Evolutionary conservation across 2,113 vertebrate genomes (phyloP).

Genomic region (Trogon surrucura): DNA sequence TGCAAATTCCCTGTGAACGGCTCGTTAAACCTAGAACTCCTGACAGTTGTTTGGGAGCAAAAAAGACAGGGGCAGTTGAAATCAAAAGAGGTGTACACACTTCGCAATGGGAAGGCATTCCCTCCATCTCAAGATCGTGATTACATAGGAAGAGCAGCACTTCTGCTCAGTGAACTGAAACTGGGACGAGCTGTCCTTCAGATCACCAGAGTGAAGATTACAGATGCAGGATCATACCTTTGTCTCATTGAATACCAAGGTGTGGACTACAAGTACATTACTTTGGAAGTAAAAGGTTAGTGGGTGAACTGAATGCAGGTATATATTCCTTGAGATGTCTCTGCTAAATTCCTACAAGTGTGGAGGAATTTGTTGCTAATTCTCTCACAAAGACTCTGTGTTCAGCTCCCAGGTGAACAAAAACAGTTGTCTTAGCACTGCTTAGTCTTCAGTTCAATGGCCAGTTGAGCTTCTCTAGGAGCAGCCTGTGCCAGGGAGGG

Average conservation of each 20-base stretch:
- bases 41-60: constrained; percentile 79
- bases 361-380: not conserved
- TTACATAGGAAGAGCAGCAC: constrained; percentile 67
- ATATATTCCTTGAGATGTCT: not conserved
- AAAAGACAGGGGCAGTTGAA: not conserved
- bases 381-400: not conserved
- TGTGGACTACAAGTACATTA: constrained; percentile 82
- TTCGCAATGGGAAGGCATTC: constrained; percentile 36
- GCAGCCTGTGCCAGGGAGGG: not conserved
- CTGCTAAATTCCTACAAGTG: not conserved
- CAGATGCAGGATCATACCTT: constrained; percentile 80
- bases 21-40: not conserved
- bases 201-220: constrained; percentile 74
- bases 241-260: constrained; percentile 79
- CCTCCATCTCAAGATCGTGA: not conserved
- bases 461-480: not conserved
- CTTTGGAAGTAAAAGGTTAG: constrained; percentile 84
- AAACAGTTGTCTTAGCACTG: not conserved
- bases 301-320: not conserved
- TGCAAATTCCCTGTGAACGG: constrained; percentile 78
- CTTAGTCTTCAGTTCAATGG: not conserved
- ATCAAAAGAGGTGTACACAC: constrained; percentile 68
- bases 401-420: not conserved
- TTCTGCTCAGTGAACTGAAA: constrained; percentile 74
- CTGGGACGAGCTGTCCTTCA: constrained; percentile 76